phyloP scores from a whole-genome alignment of 2,888 invertebrate species.

The Eupithecia subumbrata region DNA sequence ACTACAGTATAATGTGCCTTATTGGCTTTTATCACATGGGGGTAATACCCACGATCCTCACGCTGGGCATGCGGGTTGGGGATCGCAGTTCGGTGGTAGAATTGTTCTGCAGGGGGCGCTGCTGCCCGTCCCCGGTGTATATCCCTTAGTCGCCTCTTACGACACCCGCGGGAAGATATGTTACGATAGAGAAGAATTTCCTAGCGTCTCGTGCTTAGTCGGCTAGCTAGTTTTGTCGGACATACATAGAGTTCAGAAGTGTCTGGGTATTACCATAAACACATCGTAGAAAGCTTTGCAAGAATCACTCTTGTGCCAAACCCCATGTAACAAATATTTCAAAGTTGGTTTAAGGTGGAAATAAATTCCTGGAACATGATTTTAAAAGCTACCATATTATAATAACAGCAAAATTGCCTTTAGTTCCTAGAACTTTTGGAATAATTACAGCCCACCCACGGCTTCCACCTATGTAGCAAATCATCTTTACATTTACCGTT shows the following conservation, averaged over 20 bases:
- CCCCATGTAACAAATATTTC: neutral
- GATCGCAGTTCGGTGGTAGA: too few species aligned
- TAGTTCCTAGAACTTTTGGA: neutral
- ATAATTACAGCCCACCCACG: neutral
- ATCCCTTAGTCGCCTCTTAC: too few species aligned
- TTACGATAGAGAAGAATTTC: neutral
- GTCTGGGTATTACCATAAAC: neutral
- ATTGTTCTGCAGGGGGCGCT: too few species aligned
- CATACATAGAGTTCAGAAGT: neutral
- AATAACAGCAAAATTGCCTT: neutral
- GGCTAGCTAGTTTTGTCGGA: neutral
- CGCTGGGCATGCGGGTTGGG: too few species aligned
- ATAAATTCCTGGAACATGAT: neutral
- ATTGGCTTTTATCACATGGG: too few species aligned
- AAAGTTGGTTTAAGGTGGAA: neutral
- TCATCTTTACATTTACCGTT: neutral
- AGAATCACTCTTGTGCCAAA: neutral
- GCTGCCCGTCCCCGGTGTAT: too few species aligned
- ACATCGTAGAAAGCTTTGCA: neutral
- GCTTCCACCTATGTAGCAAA: neutral
- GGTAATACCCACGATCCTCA: too few species aligned
- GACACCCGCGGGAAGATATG: too few species aligned
- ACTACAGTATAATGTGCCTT: too few species aligned
- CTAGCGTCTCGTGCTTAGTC: neutral
- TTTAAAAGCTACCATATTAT: neutral